Base-by-base conservation (phyloP, 2,113 vertebrate genomes). In the Larimichthys crocea region DNA sequence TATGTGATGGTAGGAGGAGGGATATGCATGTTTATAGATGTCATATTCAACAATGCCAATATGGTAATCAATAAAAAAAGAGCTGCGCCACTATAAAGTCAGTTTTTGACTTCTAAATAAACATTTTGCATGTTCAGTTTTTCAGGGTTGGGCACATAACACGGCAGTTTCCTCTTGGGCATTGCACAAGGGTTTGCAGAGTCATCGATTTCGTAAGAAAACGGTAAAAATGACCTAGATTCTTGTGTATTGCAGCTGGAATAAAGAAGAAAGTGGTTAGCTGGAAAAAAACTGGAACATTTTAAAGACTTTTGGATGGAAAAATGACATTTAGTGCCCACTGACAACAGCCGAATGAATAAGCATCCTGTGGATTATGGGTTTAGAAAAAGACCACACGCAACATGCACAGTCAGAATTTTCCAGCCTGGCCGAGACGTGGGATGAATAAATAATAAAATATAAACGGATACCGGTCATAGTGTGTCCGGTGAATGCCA, bases 321-420 rank as follows among this genome's bases (percentile, higher is more conserved):
- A 19, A 20, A 19, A 31, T 24, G 3, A 73, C 35, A 49, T 26
- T 4, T 20, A 16, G 14, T 29, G 31, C 9, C 15, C 1, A 49
- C 0, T 24, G 40, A 72, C 20, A 50, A 40, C 50, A 64, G 20
- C 12, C 46, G 46, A 57, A 67, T 76, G n/a, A 67, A 62, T 61
- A n/a, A 50, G 16, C 35, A 69, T 75, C 11, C 22, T 46, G 22
- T 17, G 64, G 65, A 79, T 79, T 76, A 83, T 5, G 3, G 64
- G 50, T 71, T 44, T n/a, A 67, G 56, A 60, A 57, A 57, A 10
- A 22, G 52, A 61, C 12, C 17, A 76, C 31, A 52, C 10, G 17
- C 50, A 35, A 59, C 76, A 53, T 61, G 55, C 56, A 49, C 19
- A 44, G 15, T 79, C 72, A 82, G 56, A 3, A 17, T 56, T 70